Conservation (phyloP, 2,797 vertebrate genomes). For the Poecilia gillii region DNA sequence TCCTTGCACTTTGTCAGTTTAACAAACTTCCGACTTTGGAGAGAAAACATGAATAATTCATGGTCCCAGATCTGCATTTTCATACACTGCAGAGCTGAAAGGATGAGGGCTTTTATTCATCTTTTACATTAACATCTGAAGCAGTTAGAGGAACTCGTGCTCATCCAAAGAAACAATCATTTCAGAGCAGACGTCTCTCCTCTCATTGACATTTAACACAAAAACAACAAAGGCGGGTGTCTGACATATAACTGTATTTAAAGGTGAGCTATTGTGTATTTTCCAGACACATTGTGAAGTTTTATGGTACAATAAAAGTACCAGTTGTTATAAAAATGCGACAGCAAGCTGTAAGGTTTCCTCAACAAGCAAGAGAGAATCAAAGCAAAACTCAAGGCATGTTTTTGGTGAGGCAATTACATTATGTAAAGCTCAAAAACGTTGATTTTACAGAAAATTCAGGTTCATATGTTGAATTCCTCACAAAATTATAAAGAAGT, state of each 20-base stretch:
- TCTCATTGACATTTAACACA: neutral
- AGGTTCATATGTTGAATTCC: no score
- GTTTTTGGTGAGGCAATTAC: no score
- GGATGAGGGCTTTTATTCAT: constrained; percentile 27
- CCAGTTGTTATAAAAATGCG: no score
- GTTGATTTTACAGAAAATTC: no score
- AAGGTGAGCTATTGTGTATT: neutral
- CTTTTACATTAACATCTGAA: constrained; percentile 34
- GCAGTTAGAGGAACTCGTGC: neutral
- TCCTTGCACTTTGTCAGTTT: constrained; percentile 28
- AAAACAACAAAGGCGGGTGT: neutral
- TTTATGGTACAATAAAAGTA: no score
- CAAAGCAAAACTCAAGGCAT: no score
- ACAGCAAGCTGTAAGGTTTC: no score
- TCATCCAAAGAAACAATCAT: neutral
- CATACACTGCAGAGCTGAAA: constrained; percentile 31
- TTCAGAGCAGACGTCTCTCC: neutral
- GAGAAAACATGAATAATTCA: constrained; percentile 57
- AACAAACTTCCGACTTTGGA: constrained; percentile 35
- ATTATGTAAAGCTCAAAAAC: no score
- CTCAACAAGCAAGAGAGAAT: no score
- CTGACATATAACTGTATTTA: neutral
- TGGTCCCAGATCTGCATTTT: constrained; percentile 22
- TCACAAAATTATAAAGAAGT: no score
- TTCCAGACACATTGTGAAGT: neutral